Base-by-base conservation (phyloP, 2,888 invertebrate genomes). In the Epirrita christyi region DNA sequence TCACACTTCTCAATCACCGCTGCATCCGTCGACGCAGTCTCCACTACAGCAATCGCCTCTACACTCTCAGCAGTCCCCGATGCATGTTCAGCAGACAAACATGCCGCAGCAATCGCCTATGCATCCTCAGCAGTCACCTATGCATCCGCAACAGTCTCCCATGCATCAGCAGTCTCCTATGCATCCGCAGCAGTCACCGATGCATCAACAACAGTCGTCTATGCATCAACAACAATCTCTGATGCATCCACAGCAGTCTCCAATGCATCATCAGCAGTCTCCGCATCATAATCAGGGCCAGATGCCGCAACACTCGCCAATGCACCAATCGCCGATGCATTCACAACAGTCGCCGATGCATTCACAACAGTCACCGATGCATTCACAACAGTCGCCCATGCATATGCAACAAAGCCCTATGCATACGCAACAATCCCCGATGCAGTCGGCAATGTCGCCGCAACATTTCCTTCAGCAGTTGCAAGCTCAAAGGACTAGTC, bases 401-500 rank as follows among this genome's bases (percentile, higher is more conserved):
- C 85, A 84, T 54, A 70, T 74, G 15, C 85, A 85, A 53, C 86
- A 86, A 59, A 78, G 78, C 15, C 81, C 83, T 27, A 80, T 84
- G 81, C 86, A 86, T 49, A 75, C 77, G 13, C 87, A 86, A 59
- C 87, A 87, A 55, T 81, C 80, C 9, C 82, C 83, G 48, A 81
- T 85, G 81, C 85, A 85, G 62, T 73, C 83, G 10, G 75, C 81
- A 42, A 81, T 82, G 80, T 81, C 82, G 45, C 83, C 82, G 48
- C 82, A 81, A 70, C 84, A 84, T 56, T 85, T 83, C 59, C 57
- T 85, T 53, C 85, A 85, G 49, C 85, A 92, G 64, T 67, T 90
- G 55, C 92, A 91, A 70, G 86, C 87, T 21, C 91, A 91, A 63
- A 82, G 91, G 62, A 90, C 92, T 0, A 92, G 91, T 62, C 92